Evolutionary conservation across 2,113 vertebrate genomes (phyloP).

Genomic region (Carollia perspicillata): DNA sequence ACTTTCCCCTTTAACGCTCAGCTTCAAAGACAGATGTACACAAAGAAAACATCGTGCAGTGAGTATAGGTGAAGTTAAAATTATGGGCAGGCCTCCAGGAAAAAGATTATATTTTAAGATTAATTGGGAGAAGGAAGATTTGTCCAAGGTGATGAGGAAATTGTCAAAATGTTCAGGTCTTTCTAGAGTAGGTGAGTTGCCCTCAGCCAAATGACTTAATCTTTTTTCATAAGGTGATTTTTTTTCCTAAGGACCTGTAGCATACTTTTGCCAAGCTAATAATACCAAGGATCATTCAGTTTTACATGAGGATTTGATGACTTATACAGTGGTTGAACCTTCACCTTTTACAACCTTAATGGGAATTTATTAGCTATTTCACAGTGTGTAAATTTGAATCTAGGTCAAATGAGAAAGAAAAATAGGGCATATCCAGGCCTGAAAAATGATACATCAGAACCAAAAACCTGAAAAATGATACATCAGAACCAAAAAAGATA

Average conservation of each 20-base stretch:
- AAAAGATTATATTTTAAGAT: background rate
- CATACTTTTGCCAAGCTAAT: conserved; percentile 76
- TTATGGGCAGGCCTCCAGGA: background rate
- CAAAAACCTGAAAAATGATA: conserved; percentile 80
- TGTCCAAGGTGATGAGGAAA: background rate
- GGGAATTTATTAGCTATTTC: conserved; percentile 88
- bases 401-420: conserved; percentile 84
- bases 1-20: conserved; percentile 17
- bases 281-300: conserved; percentile 85
- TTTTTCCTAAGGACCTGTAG: conserved; percentile 60
- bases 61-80: background rate
- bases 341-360: conserved; percentile 87
- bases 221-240: conserved; percentile 50
- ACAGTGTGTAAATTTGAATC: conserved; percentile 88
- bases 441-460: conserved; percentile 79
- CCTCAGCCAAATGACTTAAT: conserved; percentile 57
- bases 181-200: conserved; percentile 22
- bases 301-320: conserved; percentile 85
- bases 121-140: background rate
- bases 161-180: background rate
- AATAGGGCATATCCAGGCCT: conserved; percentile 79
- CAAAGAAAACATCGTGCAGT: background rate
- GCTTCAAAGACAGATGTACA: background rate
- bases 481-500: conserved; percentile 71
- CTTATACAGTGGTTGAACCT: conserved; percentile 83